These are phyloP conservation scores for Bellardia bayeri DNA, from an alignment of 2,888 invertebrate genomes.

Conservation along the genomic window DNA sequence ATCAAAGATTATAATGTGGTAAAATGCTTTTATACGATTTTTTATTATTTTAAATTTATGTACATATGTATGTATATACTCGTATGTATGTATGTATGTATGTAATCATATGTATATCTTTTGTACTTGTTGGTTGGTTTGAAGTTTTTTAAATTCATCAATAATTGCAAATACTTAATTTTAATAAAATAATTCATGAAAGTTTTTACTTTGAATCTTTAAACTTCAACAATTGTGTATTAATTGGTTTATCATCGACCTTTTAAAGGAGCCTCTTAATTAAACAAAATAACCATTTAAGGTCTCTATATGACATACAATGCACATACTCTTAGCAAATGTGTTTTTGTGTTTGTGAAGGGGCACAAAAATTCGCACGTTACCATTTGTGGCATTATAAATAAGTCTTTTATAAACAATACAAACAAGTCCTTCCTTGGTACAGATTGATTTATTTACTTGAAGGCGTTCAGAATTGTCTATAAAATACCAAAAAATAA, in stretches of 20 bases:
- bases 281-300: slow-evolving; percentile 62
- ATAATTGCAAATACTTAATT: slow-evolving; percentile 7
- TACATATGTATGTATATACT: no score
- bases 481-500: slow-evolving; percentile 58
- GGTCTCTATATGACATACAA: not conserved
- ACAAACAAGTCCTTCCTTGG: slow-evolving; percentile 33
- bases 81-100: not conserved
- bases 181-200: not conserved
- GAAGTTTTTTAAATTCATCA: not conserved
- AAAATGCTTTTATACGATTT: not conserved
- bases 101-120: not conserved
- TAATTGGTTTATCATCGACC: slow-evolving; percentile 25
- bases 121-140: no score
- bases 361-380: slow-evolving; percentile 49
- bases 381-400: slow-evolving; percentile 47
- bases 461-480: slow-evolving; percentile 65
- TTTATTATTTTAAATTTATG: not conserved
- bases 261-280: slow-evolving; percentile 64
- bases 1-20: slow-evolving; percentile 15
- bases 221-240: not conserved
- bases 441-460: slow-evolving; percentile 65
- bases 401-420: slow-evolving; percentile 38
- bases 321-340: not conserved
- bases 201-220: slow-evolving; percentile 3
- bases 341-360: not conserved